Evolutionary conservation across 2,888 invertebrate species (phyloP), one percentile per base, ranked within the genome.

Genomic region (Petrophora chlorosata): DNA sequence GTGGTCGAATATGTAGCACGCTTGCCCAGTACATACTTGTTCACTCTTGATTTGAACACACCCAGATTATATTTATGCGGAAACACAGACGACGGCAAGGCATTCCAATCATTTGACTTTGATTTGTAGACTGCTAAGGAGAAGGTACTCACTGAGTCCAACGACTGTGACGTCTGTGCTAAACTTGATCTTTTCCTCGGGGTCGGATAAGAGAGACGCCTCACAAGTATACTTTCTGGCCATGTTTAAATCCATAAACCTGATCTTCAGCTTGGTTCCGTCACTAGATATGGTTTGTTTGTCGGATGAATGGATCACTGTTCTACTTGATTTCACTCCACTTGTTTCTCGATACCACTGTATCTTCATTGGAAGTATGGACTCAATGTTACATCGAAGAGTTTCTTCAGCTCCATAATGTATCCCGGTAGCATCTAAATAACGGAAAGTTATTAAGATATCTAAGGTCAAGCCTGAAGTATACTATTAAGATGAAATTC

Each of bases 161-260:
- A n/a, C n/a, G n/a, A n/a, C n/a, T n/a, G n/a, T n/a, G n/a, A 53
- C 51, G 2, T 44, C 16, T 1, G 48, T 44, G 0, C 15, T 40
- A 10, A 30, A 53, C 23, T 5, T 8, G 2, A 33, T 3, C 32
- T 33, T 56, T 29, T 46, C 32, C 0, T 35, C 17, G 0, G 30
- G 29, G 32, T 46, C 44, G 3, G 40, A 10, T 5, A 12, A 1
- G 0, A 59, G 16, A 25, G 40, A 22, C 1, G 51, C 53, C 47
- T 51, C 53, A 19, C 61, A 61, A 7, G 48, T 53, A 23, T 59
- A 61, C 32, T 39, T 48, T 17, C 61, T 59, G 7, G 5, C 38
- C 1, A 30, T 17, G 3, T 38, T 22, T 9, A 49, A 19, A 39
- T 57, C 49, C 44, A 53, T 54, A 10, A 17, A 42, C 3, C 36